These are phyloP conservation scores for Netelia virgata DNA, from an alignment of 2,888 invertebrate genomes.

Conservation along the genomic window DNA sequence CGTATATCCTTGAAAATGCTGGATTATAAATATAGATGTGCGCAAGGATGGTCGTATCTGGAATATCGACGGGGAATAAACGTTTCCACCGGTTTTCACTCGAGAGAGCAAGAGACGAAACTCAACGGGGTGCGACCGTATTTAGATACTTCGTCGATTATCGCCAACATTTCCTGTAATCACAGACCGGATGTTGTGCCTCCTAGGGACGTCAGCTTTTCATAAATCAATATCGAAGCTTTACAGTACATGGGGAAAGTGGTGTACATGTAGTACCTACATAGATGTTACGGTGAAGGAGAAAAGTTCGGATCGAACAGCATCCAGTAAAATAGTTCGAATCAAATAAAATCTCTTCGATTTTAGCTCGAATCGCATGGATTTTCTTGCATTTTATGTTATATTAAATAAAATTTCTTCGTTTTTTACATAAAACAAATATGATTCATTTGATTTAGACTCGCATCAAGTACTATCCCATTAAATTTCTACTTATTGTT, in stretches of 20 bases:
- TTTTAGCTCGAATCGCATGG: no score
- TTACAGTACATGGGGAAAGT: slow-evolving; percentile 34
- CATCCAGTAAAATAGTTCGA: no score
- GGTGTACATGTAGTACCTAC: background rate
- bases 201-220: slow-evolving; percentile 40
- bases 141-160: slow-evolving; percentile 69
- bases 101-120: slow-evolving; percentile 36
- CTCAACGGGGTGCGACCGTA: slow-evolving; percentile 48
- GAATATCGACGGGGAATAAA: slow-evolving; percentile 40
- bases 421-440: no score
- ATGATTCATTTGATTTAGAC: no score
- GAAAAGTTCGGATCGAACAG: no score
- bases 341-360: no score
- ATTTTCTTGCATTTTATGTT: no score
- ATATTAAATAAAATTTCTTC: no score
- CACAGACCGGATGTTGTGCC: slow-evolving; percentile 78
- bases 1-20: no score
- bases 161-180: slow-evolving; percentile 77
- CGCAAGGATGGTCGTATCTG: background rate
- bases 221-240: slow-evolving; percentile 63
- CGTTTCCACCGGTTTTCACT: slow-evolving; percentile 28
- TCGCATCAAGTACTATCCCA: no score
- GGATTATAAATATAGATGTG: no score
- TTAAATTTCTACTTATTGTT: no score
- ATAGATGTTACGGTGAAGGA: background rate